A percentile compares a stretch with the other conserved stretches of the same genome.
phyloP scores from a whole-genome alignment of 92 coral and sea anemone genomes.

The Zoanthus sociatus region DNA sequence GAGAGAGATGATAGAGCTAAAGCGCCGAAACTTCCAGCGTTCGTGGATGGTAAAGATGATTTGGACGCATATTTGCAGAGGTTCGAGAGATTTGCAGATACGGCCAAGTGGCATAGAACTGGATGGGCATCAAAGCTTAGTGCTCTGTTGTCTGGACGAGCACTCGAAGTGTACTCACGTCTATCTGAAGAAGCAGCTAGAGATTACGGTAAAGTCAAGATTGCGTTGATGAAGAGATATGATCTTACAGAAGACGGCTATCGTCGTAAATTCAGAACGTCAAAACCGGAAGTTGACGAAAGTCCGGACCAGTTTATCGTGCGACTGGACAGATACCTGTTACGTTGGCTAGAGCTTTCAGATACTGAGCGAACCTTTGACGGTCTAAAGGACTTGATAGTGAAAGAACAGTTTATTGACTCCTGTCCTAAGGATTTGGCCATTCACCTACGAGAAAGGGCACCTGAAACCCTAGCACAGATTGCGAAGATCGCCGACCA shows the following conservation, averaged over 20 bases:
- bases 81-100: slow-evolving; percentile 62
- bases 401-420: slow-evolving; percentile 63
- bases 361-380: slow-evolving; percentile 43
- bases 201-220: slow-evolving; percentile 55
- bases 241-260: slow-evolving; percentile 63
- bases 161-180: slow-evolving; percentile 69
- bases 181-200: slow-evolving; percentile 58
- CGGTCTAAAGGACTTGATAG: slow-evolving; percentile 52
- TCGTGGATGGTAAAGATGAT: slow-evolving; percentile 67
- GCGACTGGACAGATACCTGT: slow-evolving; percentile 20
- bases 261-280: slow-evolving; percentile 47
- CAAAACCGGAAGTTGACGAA: slow-evolving; percentile 52
- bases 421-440: slow-evolving; percentile 59
- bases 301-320: slow-evolving; percentile 63
- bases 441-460: slow-evolving; percentile 56
- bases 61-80: slow-evolving; percentile 60
- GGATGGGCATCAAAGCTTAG: slow-evolving; percentile 63
- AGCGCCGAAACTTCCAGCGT: slow-evolving; percentile 66
- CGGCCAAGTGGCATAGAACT: slow-evolving; percentile 48
- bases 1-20: slow-evolving; percentile 32
- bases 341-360: slow-evolving; percentile 61
- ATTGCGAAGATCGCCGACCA: slow-evolving; percentile 68
- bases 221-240: slow-evolving; percentile 62
- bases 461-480: slow-evolving; percentile 41
- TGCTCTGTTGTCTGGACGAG: slow-evolving; percentile 63